Conservation (phyloP, 2,888 invertebrate genomes). For the Liopterus haemorrhoidalis region DNA sequence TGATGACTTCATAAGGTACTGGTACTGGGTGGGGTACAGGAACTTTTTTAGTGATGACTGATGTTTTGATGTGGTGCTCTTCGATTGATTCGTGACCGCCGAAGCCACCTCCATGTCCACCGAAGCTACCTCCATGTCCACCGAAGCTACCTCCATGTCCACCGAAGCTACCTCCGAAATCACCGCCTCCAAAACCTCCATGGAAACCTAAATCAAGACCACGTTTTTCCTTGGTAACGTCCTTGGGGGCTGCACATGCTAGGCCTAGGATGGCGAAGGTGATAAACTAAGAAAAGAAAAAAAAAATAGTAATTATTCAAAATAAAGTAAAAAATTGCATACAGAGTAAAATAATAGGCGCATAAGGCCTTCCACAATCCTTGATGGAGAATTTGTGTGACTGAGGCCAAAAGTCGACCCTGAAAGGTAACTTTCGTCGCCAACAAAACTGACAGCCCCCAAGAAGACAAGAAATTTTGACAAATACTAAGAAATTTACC, state of each 20-base stretch:
- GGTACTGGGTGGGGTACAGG: constrained; percentile 39
- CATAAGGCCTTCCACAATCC: too few relatives aligned
- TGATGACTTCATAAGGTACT: constrained; percentile 49
- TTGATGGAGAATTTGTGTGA: too few relatives aligned
- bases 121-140: constrained; percentile 25
- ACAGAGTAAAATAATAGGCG: too few relatives aligned
- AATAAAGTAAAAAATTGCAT: too few relatives aligned
- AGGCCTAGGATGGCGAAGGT: too few relatives aligned
- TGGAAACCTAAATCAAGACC: constrained; percentile 30
- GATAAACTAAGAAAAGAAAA: too few relatives aligned
- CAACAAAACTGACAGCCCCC: too few relatives aligned
- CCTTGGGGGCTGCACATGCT: constrained; percentile 16
- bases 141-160: constrained; percentile 18
- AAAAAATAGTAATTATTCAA: too few relatives aligned
- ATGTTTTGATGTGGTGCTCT: constrained; percentile 34
- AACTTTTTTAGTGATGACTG: constrained; percentile 35
- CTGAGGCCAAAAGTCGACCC: too few relatives aligned
- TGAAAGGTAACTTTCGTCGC: too few relatives aligned
- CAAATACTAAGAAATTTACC: too few relatives aligned
- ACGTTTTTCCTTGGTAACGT: constrained; percentile 34
- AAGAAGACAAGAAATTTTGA: too few relatives aligned
- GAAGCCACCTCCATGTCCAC: constrained; percentile 18
- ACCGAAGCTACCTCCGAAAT: constrained; percentile 3
- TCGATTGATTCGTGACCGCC: constrained; percentile 16
- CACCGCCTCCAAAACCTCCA: constrained; percentile 23